These are phyloP conservation scores for Nicator chloris DNA, from an alignment of 2,113 vertebrate species.

Conservation along the genomic window DNA sequence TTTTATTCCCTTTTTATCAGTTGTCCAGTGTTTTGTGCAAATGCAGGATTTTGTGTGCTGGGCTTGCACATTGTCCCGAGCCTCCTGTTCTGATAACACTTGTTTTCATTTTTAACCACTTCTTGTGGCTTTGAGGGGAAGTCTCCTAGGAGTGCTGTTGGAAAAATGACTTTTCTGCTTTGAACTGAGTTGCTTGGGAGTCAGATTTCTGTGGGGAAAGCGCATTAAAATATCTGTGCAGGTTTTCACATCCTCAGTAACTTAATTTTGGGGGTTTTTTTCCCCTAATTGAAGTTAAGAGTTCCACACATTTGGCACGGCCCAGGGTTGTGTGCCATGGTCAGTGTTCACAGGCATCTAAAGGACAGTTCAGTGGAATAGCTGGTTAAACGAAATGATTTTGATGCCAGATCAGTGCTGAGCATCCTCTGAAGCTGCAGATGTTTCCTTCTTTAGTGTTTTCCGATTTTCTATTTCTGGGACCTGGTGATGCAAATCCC, in stretches of 20 bases:
- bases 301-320: background rate
- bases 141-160: background rate
- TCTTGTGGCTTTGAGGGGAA: background rate
- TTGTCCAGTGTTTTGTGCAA: background rate
- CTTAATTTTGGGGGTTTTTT: background rate
- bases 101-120: background rate
- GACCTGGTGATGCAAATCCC: background rate
- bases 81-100: background rate
- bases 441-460: background rate
- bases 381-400: background rate
- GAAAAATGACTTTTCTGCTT: background rate
- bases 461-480: background rate
- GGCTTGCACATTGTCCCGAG: background rate
- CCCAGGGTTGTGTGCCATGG: background rate
- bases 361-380: background rate
- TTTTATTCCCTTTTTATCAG: background rate
- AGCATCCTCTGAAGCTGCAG: background rate
- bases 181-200: background rate
- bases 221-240: background rate
- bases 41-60: background rate
- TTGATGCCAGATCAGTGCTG: background rate
- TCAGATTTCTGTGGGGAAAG: background rate
- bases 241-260: background rate
- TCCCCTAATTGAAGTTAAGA: background rate
- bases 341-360: background rate